Conservation (phyloP, 2,888 invertebrate species). For the Urechis unicinctus region DNA sequence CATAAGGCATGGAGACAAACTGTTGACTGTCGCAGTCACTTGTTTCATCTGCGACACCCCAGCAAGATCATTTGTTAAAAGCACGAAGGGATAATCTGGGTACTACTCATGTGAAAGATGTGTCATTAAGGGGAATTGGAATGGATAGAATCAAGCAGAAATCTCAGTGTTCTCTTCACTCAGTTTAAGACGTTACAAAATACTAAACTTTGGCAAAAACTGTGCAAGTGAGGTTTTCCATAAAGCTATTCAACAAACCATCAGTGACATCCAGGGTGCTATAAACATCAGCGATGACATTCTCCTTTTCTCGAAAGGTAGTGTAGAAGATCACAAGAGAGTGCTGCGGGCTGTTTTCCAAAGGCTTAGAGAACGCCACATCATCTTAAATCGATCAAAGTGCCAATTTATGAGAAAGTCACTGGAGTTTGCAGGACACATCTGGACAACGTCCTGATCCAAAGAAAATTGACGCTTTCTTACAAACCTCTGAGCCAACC, state of each 20-base stretch:
- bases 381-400: slow-evolving; percentile 13
- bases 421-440: not conserved
- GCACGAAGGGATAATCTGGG: slow-evolving; percentile 1
- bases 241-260: slow-evolving; percentile 4
- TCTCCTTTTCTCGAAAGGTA: slow-evolving; percentile 4
- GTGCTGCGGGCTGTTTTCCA: slow-evolving; percentile 4
- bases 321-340: not conserved
- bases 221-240: slow-evolving; percentile 11
- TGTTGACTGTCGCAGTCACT: not conserved
- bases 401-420: slow-evolving; percentile 7
- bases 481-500: slow-evolving; percentile 15
- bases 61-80: slow-evolving; percentile 3
- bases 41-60: slow-evolving; percentile 7
- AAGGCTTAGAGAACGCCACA: slow-evolving; percentile 8
- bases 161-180: slow-evolving; percentile 18
- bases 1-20: not conserved
- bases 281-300: slow-evolving; percentile 12
- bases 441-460: slow-evolving; percentile 15
- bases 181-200: slow-evolving; percentile 16
- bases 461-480: slow-evolving; percentile 19
- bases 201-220: slow-evolving; percentile 13
- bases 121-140: not conserved
- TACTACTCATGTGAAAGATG: slow-evolving; percentile 8
- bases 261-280: slow-evolving; percentile 7
- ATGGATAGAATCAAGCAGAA: slow-evolving; percentile 8